A percentile compares a stretch with the other conserved stretches of the same genome.
Conservation (phyloP, 2,888 invertebrate genomes). For the Phaonia tiefii region DNA sequence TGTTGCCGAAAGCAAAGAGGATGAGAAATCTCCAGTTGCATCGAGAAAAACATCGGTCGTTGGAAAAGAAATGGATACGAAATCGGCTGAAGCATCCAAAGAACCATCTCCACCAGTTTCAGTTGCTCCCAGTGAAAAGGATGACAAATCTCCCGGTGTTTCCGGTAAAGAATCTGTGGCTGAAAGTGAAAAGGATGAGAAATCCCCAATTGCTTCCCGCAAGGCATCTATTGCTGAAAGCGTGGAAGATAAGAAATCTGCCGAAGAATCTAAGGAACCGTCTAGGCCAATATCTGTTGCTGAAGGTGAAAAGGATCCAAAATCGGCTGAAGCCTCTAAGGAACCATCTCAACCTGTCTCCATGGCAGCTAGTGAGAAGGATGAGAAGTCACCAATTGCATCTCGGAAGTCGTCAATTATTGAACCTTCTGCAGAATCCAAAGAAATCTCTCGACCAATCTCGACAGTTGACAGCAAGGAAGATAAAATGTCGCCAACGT, state of each 20-base stretch:
- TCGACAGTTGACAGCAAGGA: conserved; percentile 49
- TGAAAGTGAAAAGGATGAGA: conserved; percentile 51
- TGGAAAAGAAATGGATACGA: conserved; percentile 53
- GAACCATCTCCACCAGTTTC: conserved; percentile 39
- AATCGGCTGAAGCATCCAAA: conserved; percentile 38
- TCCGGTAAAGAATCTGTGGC: conserved; percentile 39
- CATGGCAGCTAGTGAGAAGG: conserved; percentile 22
- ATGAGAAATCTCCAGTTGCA: conserved; percentile 49
- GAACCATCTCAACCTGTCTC: conserved; percentile 72
- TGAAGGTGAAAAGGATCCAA: conserved; percentile 45
- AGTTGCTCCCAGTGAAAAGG: conserved; percentile 38
- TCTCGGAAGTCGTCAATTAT: conserved; percentile 27
- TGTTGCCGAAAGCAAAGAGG: conserved; percentile 48
- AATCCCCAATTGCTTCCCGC: conserved; percentile 44
- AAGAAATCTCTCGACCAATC: conserved; percentile 65
- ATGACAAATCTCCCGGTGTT: conserved; percentile 46
- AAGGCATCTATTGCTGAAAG: conserved; percentile 58
- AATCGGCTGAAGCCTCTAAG: conserved; percentile 39
- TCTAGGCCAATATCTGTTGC: conserved; percentile 27
- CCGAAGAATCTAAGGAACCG: conserved; percentile 25
- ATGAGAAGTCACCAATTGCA: conserved; percentile 49
- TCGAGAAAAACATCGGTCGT: conserved; percentile 21
- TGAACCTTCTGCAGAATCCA: conserved; percentile 38
- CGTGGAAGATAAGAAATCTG: conserved; percentile 50
- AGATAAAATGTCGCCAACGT: conserved; percentile 67